phyloP scores from a whole-genome alignment of 2,888 invertebrate genomes.

The Lycocerus yunnanus region DNA sequence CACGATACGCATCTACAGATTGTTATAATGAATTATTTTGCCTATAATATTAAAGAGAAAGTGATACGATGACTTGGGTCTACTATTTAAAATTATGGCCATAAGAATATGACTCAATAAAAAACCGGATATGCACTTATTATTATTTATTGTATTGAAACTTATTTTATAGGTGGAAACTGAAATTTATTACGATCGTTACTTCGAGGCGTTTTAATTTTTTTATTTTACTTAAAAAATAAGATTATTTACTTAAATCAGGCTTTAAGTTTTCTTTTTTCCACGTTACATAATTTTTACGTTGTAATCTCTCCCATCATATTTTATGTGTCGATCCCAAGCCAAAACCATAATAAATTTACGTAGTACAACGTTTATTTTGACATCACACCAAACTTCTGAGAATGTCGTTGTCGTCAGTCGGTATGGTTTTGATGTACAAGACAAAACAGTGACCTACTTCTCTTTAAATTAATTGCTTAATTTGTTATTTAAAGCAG shows the following conservation, averaged over 20 bases:
- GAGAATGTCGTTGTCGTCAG: constrained; percentile 1
- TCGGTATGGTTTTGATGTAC: not conserved
- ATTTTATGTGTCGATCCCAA: not conserved
- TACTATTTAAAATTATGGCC: constrained; percentile 19
- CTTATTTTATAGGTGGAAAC: constrained; percentile 12
- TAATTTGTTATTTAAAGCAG: not conserved
- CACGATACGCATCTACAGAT: constrained; percentile 8
- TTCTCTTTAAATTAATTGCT: not conserved
- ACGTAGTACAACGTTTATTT: constrained; percentile 10
- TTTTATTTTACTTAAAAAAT: not conserved
- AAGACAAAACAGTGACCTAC: not conserved
- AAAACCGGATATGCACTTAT: constrained; percentile 24
- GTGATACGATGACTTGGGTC: constrained; percentile 16
- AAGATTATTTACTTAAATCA: not conserved
- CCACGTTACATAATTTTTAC: not conserved
- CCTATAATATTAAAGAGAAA: constrained; percentile 23
- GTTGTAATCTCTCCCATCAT: not conserved
- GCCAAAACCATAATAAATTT: constrained; percentile 2
- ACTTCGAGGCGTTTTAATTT: not conserved
- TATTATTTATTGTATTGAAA: constrained; percentile 21
- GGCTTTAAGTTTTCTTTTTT: not conserved
- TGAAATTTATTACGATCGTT: constrained; percentile 12
- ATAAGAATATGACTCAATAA: constrained; percentile 17
- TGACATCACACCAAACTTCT: not conserved
- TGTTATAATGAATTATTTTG: constrained; percentile 16